These are phyloP conservation scores for Probaryconus sp. DNA, from an alignment of 1,140 invertebrate species.

Conservation along the genomic window DNA sequence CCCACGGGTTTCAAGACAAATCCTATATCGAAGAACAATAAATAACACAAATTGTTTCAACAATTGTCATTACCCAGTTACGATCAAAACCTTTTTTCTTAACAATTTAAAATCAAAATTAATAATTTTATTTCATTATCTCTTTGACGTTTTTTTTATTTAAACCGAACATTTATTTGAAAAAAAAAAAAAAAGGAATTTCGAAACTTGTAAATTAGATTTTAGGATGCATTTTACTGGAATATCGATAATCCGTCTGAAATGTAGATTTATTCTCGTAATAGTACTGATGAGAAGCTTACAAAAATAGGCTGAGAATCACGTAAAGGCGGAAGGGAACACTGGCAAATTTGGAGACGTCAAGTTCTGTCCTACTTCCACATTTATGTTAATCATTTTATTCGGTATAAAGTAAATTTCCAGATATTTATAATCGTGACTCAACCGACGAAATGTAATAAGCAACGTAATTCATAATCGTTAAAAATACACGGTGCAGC, in stretches of 20 bases:
- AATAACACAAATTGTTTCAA: constrained; percentile 35
- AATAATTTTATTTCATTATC: too few species aligned
- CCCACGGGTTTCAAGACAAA: constrained; percentile 47
- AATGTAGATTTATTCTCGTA: not conserved
- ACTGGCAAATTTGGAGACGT: constrained; percentile 7
- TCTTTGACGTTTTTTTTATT: not conserved
- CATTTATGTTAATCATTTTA: not conserved
- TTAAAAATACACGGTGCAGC: too few species aligned
- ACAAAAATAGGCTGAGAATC: constrained; percentile 20
- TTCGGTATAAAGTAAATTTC: not conserved
- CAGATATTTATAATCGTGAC: not conserved
- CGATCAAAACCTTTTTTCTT: too few species aligned
- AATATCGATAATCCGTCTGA: not conserved
- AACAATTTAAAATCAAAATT: too few species aligned
- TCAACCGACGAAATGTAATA: not conserved
- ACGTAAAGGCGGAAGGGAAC: constrained; percentile 15
- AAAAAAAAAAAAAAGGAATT: too few species aligned
- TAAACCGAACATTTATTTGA: too few species aligned
- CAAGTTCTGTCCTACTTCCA: constrained; percentile 16
- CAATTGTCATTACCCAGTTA: constrained; percentile 11
- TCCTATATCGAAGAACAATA: constrained; percentile 43
- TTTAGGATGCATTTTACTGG: too few species aligned
- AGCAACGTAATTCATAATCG: not conserved
- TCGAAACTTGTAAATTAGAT: not conserved
- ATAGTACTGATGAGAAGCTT: not conserved